Percentiles rank a stretch among this genome's conserved stretches.
Conservation (phyloP, 2,797 vertebrate species). For the Anolis apletophallus region DNA sequence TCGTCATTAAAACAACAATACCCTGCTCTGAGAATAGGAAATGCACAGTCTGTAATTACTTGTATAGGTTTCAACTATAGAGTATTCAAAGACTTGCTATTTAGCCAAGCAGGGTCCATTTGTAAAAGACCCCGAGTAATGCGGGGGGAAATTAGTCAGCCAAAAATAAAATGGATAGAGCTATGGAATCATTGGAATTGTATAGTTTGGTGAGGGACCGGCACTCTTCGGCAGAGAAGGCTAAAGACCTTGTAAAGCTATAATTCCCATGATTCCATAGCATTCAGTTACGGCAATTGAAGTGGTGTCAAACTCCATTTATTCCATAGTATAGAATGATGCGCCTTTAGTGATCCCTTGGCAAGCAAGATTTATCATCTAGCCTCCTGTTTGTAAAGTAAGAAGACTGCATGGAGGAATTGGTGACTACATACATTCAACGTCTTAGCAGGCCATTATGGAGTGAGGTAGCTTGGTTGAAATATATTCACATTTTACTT, state of each 20-base stretch:
- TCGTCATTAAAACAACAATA: slow-evolving; percentile 41
- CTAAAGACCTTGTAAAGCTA: too few relatives aligned
- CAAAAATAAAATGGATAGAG: neutral
- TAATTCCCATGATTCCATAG: too few relatives aligned
- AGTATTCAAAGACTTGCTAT: slow-evolving; percentile 34
- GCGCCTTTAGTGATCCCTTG: too few relatives aligned
- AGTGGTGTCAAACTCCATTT: too few relatives aligned
- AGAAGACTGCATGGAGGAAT: neutral
- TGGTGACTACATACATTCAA: neutral
- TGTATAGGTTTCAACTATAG: slow-evolving; percentile 40
- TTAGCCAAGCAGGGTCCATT: slow-evolving; percentile 44
- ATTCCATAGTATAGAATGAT: neutral
- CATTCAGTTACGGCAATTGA: too few relatives aligned
- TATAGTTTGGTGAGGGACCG: too few relatives aligned
- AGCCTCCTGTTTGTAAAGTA: neutral
- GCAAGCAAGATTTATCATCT: neutral
- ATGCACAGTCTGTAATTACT: slow-evolving; percentile 56
- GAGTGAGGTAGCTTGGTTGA: too few relatives aligned
- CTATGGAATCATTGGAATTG: neutral
- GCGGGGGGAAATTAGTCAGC: neutral
- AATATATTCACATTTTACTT: too few relatives aligned
- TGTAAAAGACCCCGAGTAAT: slow-evolving; percentile 18
- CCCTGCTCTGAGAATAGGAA: slow-evolving; percentile 46
- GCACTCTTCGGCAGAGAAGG: too few relatives aligned
- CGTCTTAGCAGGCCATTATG: neutral